Conservation (phyloP, 2,888 invertebrate genomes). For the Malthinus flaveolus region DNA sequence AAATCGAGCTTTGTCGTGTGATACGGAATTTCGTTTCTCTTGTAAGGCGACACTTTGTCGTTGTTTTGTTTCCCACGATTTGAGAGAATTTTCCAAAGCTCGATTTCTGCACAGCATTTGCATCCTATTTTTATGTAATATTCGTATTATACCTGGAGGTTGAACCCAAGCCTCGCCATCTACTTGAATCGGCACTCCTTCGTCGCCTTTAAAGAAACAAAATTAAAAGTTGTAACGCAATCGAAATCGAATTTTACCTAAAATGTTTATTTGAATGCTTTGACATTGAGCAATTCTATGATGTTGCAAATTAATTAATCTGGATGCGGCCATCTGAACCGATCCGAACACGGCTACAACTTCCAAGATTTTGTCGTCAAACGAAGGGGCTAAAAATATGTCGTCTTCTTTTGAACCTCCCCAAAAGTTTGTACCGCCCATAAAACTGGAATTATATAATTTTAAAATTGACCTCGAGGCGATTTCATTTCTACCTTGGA, state of each 20-base stretch:
- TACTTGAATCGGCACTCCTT: constrained; percentile 92
- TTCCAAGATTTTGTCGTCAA: constrained; percentile 95
- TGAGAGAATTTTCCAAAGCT: constrained; percentile 86
- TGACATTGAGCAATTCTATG: constrained; percentile 97
- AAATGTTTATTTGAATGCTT: constrained; percentile 92
- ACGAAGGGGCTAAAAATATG: constrained; percentile 88
- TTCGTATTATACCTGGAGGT: constrained; percentile 93
- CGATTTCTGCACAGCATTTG: constrained; percentile 94
- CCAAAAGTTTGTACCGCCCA: constrained; percentile 99
- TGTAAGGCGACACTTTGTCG: constrained; percentile 61
- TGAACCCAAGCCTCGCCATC: constrained; percentile 99
- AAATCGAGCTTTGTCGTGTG: constrained; percentile 50
- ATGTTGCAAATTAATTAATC: constrained; percentile 92
- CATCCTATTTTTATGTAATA: constrained; percentile 95
- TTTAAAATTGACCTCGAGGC: too few relatives aligned
- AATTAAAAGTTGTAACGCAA: neutral
- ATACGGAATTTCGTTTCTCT: constrained; percentile 53
- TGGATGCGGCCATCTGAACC: constrained; percentile 95
- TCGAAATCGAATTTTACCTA: constrained; percentile 60
- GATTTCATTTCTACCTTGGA: constrained; percentile 72
- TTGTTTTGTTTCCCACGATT: constrained; percentile 86
- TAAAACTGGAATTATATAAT: constrained; percentile 76
- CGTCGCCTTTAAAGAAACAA: constrained; percentile 62
- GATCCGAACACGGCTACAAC: constrained; percentile 98
- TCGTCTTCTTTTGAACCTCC: constrained; percentile 91